A percentile compares a stretch with the other conserved stretches of the same genome.
These are phyloP conservation scores for Orgyia antiqua DNA, from an alignment of 2,888 invertebrate species.

Conservation along the genomic window DNA sequence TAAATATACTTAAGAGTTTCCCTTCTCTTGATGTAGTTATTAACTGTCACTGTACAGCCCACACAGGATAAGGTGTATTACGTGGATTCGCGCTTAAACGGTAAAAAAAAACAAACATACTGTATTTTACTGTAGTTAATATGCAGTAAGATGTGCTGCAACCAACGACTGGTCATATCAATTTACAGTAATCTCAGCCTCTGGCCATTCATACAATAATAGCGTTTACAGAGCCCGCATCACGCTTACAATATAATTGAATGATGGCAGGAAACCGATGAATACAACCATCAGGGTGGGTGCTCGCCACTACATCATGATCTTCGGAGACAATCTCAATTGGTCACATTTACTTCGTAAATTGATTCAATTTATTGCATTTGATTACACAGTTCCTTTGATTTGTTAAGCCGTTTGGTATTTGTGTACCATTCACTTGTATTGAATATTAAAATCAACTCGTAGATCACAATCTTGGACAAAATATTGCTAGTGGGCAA, in stretches of 20 bases:
- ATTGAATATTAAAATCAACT: conserved; percentile 5
- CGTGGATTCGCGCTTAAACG: too few relatives aligned
- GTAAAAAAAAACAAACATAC: too few relatives aligned
- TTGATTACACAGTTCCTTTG: conserved; percentile 25
- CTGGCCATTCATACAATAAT: conserved; percentile 34
- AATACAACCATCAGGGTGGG: conserved; percentile 41
- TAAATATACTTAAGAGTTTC: too few relatives aligned
- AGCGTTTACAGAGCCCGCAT: conserved; percentile 45
- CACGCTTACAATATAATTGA: conserved; percentile 50
- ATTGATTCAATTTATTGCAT: conserved; percentile 28
- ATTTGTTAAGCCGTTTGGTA: conserved; percentile 18
- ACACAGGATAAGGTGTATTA: too few relatives aligned
- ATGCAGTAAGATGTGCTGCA: too few relatives aligned
- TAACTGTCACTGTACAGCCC: too few relatives aligned
- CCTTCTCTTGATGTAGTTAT: too few relatives aligned
- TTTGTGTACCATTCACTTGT: conserved; percentile 14
- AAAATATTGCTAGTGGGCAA: conserved; percentile 5
- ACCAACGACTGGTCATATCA: conserved; percentile 34
- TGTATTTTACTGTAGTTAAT: too few relatives aligned
- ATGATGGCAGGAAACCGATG: conserved; percentile 63
- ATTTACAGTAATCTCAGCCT: conserved; percentile 43
- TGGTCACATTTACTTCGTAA: conserved; percentile 34
- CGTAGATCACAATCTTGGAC: conserved; percentile 9
- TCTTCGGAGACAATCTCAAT: conserved; percentile 52
- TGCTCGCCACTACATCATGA: conserved; percentile 53